phyloP scores from a whole-genome alignment of 1,140 invertebrate genomes.

The Microplitis demolitor region DNA sequence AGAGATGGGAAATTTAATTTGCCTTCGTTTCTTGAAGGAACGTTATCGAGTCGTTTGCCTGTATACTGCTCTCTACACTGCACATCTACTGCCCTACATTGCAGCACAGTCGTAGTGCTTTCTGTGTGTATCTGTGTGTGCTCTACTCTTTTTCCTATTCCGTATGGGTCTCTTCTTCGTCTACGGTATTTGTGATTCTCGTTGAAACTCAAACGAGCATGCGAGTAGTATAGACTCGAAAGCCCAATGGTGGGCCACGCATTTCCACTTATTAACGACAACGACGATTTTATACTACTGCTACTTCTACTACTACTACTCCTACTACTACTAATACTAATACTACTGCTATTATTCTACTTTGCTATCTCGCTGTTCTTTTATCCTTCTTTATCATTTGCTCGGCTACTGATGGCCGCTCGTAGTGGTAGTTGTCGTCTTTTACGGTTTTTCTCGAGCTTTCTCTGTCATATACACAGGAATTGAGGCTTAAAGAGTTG shows the following conservation, averaged over 20 bases:
- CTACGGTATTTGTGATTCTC: not conserved
- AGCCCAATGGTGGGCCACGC: conserved; percentile 14
- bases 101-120: no score
- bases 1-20: conserved; percentile 17
- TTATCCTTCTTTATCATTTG: not conserved
- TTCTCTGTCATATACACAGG: no score
- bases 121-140: not conserved
- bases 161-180: no score
- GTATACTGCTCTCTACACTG: not conserved
- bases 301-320: no score
- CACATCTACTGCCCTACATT: not conserved
- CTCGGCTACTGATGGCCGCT: not conserved
- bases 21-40: conserved; percentile 10
- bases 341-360: not conserved
- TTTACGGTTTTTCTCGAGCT: no score
- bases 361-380: not conserved
- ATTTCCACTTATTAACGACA: conserved; percentile 13
- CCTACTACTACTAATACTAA: not conserved
- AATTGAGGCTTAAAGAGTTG: no score
- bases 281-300: no score
- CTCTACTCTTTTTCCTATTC: not conserved
- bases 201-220: not conserved
- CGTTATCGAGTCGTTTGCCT: not conserved
- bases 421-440: no score
- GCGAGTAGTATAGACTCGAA: not conserved